Evolutionary conservation across 2,888 invertebrate genomes (phyloP), one percentile per base, ranked within the genome.

Genomic region (Torymus texanus): DNA sequence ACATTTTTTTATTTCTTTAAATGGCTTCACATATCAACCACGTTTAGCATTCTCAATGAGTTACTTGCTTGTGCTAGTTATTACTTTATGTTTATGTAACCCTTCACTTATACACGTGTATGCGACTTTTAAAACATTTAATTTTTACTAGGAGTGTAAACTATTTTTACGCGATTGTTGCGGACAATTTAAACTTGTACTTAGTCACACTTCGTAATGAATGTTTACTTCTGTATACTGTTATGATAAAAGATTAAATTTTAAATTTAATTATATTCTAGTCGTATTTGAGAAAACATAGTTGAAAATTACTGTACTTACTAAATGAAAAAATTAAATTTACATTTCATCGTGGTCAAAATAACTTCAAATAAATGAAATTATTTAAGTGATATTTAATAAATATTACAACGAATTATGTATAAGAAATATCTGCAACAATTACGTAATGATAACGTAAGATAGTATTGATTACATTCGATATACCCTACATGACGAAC

Each of bases 1-100:
- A 56, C 12, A 58, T 24, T 14, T 21, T 21, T 72, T 84, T 81
- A 83, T 75, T 72, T 58, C 56, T 55, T 79, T 62, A 21, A 68
- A 61, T 53, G 62, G 62, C 68, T 75, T 66, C 61, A 62, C 29
- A 21, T 63, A 56, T 61, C 68, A 70, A 63, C 21, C 63, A 63
- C n/a, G 62, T 63, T 75, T 68, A 68, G 62, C 4, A 18, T 5
- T 68, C 18, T 50, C 14, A 70, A 63, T 67, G 18, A 53, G 66
- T 76, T 76, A 63, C 53, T 50, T 70, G 62, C 62, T 70, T 76
- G 62, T 76, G 63, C 61, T 76, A 56, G 50, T 76, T 51, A 41
- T 63, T 70, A 55, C 50, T 76, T 76, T 63, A 59, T 59, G 51
- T 75, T 75, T 75, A 75, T 66, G 65, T 75, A 75, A 75, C 66